Conservation (phyloP, 2,888 invertebrate species). For the Eupeodes luniger region DNA sequence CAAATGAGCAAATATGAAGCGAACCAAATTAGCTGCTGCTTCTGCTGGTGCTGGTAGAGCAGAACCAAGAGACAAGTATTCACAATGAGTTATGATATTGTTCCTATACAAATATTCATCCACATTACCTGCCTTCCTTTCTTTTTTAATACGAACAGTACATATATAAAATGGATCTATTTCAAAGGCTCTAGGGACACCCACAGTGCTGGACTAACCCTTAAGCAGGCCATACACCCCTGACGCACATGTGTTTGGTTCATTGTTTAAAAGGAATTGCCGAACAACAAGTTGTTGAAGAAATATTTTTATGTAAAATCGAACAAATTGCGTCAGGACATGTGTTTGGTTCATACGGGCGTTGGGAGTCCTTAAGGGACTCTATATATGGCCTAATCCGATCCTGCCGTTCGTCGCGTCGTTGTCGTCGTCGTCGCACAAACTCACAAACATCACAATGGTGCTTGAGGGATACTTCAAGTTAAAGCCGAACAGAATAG, state of each 20-base stretch:
- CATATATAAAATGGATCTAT: background rate
- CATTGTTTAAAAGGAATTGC: too few species aligned
- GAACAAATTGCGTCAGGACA: background rate
- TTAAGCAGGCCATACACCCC: background rate
- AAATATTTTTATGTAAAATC: background rate
- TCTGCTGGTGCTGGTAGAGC: background rate
- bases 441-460: constrained; percentile 7
- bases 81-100: constrained; percentile 70
- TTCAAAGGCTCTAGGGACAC: constrained; percentile 21
- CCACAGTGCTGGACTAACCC: background rate
- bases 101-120: background rate
- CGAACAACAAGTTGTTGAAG: background rate
- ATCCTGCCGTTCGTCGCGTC: constrained; percentile 4
- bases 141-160: background rate
- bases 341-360: background rate
- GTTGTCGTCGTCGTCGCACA: background rate
- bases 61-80: constrained; percentile 4
- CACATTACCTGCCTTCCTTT: constrained; percentile 2
- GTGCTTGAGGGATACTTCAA: constrained; percentile 45
- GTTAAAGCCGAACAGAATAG: constrained; percentile 3
- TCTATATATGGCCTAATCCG: background rate
- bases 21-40: constrained; percentile 20
- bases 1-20: constrained; percentile 64
- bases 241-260: background rate
- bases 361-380: background rate